Evolutionary conservation across 2,797 vertebrate genomes (phyloP).

Genomic region (Salarias fasciatus): DNA sequence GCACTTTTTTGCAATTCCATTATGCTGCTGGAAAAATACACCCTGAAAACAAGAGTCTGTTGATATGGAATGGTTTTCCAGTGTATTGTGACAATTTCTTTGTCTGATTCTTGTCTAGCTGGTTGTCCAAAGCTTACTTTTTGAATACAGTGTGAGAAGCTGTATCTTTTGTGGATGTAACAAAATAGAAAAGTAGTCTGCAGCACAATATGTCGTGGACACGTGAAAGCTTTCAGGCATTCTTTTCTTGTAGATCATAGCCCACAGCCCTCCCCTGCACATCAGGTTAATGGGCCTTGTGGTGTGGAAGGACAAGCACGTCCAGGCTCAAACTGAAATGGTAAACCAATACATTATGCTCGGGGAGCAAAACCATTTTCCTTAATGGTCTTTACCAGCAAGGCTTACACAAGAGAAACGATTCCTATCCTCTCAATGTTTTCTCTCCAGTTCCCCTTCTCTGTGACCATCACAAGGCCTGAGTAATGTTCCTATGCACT

Average conservation of each 20-base stretch:
- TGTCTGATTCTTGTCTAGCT: constrained; percentile 86
- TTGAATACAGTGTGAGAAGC: constrained; percentile 80
- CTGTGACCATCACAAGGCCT: constrained; percentile 79
- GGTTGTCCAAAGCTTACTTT: constrained; percentile 88
- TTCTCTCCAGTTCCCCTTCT: constrained; percentile 77
- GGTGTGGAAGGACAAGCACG: constrained; percentile 79
- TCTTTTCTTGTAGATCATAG: constrained; percentile 77
- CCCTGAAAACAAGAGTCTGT: constrained; percentile 82
- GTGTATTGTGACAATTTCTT: constrained; percentile 84
- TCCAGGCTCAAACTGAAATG: constrained; percentile 81
- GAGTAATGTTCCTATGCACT: constrained; percentile 87
- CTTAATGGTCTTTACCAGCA: constrained; percentile 82
- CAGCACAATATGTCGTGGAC: constrained; percentile 83
- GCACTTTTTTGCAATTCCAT: constrained; percentile 87
- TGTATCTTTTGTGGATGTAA: constrained; percentile 84
- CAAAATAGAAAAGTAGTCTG: constrained; percentile 84
- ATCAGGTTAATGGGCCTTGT: constrained; percentile 84
- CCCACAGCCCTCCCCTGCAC: constrained; percentile 75
- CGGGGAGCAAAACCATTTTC: constrained; percentile 79
- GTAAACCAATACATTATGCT: constrained; percentile 85
- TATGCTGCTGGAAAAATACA: constrained; percentile 86
- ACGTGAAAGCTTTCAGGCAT: constrained; percentile 83
- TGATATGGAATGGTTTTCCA: constrained; percentile 85
- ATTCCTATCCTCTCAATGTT: constrained; percentile 76
- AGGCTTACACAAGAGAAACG: constrained; percentile 78